These are phyloP conservation scores for Luidia sarsii DNA, from an alignment of 53 echinoderm and acorn worm species.

Conservation along the genomic window DNA sequence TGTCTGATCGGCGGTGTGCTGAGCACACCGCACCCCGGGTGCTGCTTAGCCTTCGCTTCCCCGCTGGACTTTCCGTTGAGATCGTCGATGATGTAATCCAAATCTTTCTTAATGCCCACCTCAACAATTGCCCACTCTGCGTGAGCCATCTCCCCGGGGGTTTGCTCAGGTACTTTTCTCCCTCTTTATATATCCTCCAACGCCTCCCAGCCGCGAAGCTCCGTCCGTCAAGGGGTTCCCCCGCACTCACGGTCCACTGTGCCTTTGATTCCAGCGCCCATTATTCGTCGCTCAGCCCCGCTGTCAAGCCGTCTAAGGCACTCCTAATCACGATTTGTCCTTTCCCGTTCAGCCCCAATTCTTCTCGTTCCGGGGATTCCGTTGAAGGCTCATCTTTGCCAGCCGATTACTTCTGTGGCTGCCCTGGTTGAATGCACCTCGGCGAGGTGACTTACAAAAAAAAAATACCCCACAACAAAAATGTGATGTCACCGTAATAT, in stretches of 20 bases:
- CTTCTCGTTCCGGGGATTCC: neutral
- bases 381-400: neutral
- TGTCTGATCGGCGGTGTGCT: conserved; percentile 11
- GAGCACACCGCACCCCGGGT: conserved; percentile 7
- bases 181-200: too few species aligned
- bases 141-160: conserved; percentile 9
- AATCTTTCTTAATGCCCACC: conserved; percentile 28
- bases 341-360: conserved; percentile 1
- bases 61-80: neutral
- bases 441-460: too few species aligned
- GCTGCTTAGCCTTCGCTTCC: neutral
- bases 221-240: too few species aligned
- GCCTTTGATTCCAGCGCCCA: neutral
- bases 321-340: conserved; percentile 7
- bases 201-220: too few species aligned
- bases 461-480: too few species aligned
- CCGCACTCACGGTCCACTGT: too few species aligned
- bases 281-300: neutral
- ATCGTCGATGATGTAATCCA: conserved; percentile 47
- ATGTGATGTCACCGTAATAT: too few species aligned
- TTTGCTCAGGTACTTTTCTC: neutral
- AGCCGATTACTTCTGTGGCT: neutral
- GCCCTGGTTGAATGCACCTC: neutral
- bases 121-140: conserved; percentile 6
- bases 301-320: neutral